These are phyloP conservation scores for Orycteropus afer DNA, from an alignment of 2,113 vertebrate genomes.

Conservation along the genomic window DNA sequence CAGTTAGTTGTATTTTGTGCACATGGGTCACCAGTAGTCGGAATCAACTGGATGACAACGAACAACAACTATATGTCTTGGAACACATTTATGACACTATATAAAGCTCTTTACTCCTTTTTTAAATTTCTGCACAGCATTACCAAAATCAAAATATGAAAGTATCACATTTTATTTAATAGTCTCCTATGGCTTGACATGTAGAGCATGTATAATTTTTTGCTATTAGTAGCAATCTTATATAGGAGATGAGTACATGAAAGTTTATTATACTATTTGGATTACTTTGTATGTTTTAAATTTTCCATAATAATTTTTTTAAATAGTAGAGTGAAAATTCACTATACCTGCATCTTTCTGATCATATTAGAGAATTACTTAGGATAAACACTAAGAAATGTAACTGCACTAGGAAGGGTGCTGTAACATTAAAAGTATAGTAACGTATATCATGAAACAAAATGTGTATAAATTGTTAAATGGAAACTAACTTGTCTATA, in stretches of 20 bases:
- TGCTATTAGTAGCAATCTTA: not conserved
- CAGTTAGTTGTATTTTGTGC: too few species aligned
- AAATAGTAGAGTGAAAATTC: not conserved
- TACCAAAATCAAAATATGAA: constrained; percentile 17
- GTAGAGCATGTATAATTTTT: not conserved
- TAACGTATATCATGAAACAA: too few species aligned
- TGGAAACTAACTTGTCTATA: too few species aligned
- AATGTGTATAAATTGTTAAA: too few species aligned
- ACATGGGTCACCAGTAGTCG: too few species aligned
- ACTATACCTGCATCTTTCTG: not conserved
- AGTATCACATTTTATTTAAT: not conserved
- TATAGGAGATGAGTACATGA: not conserved
- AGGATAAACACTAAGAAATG: not conserved
- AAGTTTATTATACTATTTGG: not conserved
- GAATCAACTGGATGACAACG: too few species aligned
- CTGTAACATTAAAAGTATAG: too few species aligned
- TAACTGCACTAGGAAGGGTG: too few species aligned
- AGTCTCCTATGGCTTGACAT: not conserved
- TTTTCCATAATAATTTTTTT: not conserved
- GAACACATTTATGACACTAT: not conserved
- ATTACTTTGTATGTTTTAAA: constrained; percentile 11
- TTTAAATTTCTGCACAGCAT: not conserved
- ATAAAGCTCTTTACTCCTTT: not conserved
- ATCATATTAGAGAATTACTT: not conserved
- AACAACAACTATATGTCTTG: not conserved